Conservation (phyloP, 2,797 vertebrate genomes). For the Rhinella marina region DNA sequence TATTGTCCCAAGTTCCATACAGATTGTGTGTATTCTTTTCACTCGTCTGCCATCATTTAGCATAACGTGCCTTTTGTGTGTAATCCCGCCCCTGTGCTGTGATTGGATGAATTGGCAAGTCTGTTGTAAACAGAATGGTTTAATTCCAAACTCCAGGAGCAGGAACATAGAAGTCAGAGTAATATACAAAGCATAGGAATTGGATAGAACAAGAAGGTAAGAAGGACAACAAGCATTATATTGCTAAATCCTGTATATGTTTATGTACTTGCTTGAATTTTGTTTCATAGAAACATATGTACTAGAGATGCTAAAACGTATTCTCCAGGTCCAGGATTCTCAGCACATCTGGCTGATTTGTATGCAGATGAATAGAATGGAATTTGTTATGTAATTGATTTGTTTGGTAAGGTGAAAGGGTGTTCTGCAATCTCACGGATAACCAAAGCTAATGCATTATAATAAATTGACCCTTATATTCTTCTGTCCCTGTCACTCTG, state of each 20-base stretch:
- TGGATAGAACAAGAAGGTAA: slow-evolving; percentile 33
- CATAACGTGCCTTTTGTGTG: slow-evolving; percentile 1
- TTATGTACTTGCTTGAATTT: background rate
- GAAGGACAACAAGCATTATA: background rate
- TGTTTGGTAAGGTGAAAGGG: background rate
- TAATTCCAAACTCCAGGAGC: slow-evolving; percentile 11
- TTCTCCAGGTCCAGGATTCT: too few species aligned
- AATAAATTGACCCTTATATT: background rate
- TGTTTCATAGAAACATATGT: background rate
- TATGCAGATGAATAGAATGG: background rate
- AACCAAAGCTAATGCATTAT: background rate
- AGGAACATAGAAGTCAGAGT: background rate
- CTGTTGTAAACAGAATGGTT: slow-evolving; percentile 1
- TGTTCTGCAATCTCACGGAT: background rate
- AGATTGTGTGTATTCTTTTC: background rate
- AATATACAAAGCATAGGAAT: background rate
- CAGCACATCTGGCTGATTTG: too few species aligned
- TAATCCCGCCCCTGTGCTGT: slow-evolving; percentile 1
- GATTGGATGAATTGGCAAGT: slow-evolving; percentile 16
- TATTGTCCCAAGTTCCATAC: background rate
- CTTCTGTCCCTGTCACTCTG: background rate
- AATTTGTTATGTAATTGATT: background rate
- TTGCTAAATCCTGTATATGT: background rate
- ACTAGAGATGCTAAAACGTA: background rate
- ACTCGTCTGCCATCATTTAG: background rate